Percentiles rank a stretch among this genome's conserved stretches.
Conservation (phyloP, 2,113 vertebrate genomes). For the Ceyx margarethae region DNA sequence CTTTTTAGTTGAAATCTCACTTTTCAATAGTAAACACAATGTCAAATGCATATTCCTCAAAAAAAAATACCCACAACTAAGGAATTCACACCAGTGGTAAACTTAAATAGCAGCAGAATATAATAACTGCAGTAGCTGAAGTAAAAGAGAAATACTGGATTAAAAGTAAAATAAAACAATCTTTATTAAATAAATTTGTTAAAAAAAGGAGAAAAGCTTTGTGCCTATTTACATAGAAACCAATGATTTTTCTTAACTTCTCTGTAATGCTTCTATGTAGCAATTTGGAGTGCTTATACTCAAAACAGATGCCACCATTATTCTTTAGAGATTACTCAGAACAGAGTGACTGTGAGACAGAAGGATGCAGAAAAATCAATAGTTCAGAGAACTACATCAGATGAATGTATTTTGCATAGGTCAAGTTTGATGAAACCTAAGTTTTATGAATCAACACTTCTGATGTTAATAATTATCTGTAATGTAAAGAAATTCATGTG, state of each 20-base stretch:
- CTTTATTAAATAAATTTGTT: constrained; percentile 5
- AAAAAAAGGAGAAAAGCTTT: background rate
- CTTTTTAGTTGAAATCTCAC: background rate
- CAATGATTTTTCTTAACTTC: constrained; percentile 30
- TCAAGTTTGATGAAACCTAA: background rate
- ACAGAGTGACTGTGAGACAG: background rate
- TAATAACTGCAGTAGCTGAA: background rate
- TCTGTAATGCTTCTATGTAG: constrained; percentile 12
- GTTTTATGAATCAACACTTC: constrained; percentile 24
- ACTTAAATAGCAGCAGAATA: background rate
- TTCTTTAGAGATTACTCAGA: constrained; percentile 46
- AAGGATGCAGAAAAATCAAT: constrained; percentile 22
- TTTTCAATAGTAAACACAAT: background rate
- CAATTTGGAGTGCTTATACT: constrained; percentile 52
- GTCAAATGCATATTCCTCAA: background rate
- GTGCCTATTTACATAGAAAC: constrained; percentile 28
- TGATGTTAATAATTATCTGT: constrained; percentile 18
- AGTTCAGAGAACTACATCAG: constrained; percentile 4
- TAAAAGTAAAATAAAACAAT: background rate
- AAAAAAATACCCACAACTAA: background rate
- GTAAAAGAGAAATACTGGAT: background rate
- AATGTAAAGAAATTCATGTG: background rate
- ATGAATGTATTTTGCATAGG: background rate
- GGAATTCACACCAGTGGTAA: background rate
- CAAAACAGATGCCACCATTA: constrained; percentile 53